Conservation (phyloP, 2,113 vertebrate genomes). For the Maccullochella peelii region DNA sequence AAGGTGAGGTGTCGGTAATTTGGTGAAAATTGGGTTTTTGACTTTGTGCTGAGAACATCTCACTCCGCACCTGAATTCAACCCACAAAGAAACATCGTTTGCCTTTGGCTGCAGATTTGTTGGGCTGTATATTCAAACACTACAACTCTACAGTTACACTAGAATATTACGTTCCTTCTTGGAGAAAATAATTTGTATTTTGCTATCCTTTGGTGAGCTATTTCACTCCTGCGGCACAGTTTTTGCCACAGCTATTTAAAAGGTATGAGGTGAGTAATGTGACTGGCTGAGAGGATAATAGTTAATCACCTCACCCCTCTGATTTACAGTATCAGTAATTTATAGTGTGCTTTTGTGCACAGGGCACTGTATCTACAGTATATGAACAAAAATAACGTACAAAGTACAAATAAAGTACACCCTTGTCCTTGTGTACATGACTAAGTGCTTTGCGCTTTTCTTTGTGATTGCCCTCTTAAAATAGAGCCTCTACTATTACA, state of each 20-base stretch:
- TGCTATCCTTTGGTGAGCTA: not conserved
- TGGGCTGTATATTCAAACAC: not conserved
- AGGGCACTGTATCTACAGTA: not conserved
- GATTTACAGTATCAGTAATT: not conserved
- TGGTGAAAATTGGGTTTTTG: not conserved
- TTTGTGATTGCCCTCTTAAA: not conserved
- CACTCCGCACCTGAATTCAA: conserved; percentile 17
- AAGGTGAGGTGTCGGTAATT: not conserved
- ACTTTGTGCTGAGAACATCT: not conserved
- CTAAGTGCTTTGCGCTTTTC: not conserved
- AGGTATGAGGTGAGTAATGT: not conserved
- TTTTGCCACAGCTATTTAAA: not conserved
- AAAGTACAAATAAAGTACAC: too few species aligned
- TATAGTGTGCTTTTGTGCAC: not conserved
- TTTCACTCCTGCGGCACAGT: not conserved
- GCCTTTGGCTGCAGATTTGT: not conserved
- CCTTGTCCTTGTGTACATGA: not conserved
- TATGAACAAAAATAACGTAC: not conserved
- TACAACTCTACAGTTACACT: not conserved
- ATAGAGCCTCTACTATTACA: not conserved
- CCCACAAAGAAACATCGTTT: conserved; percentile 2
- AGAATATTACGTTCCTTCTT: not conserved
- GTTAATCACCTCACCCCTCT: not conserved
- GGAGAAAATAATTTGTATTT: not conserved
- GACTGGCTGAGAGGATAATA: not conserved